Evolutionary conservation across 2,888 invertebrate species (phyloP).

Genomic region (Antheraea yamamai): DNA sequence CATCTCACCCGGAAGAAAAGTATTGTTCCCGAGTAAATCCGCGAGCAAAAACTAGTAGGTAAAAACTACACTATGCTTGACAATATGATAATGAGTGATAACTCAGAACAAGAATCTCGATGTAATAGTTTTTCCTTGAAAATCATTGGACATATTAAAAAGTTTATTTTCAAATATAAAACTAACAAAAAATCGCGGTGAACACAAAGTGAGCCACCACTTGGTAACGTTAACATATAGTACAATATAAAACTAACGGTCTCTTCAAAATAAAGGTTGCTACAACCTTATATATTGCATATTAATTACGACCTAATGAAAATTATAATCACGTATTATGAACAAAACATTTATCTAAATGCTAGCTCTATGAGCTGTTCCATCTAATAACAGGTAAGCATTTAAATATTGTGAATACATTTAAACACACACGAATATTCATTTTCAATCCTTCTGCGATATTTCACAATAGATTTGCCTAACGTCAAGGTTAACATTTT

Average conservation of each 20-base stretch:
- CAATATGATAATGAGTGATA: neutral
- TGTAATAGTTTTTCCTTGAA: neutral
- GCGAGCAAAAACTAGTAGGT: no score
- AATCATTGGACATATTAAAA: neutral
- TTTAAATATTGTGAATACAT: constrained; percentile 2
- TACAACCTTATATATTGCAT: constrained; percentile 10
- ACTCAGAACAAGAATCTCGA: neutral
- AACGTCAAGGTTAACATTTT: neutral
- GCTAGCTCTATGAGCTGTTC: neutral
- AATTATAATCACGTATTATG: constrained; percentile 11
- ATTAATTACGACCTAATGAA: constrained; percentile 16
- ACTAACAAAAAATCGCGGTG: neutral
- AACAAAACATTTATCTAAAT: constrained; percentile 4
- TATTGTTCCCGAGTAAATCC: no score
- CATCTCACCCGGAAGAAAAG: no score
- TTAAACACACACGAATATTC: neutral
- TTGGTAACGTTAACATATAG: constrained; percentile 21
- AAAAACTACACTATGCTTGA: no score
- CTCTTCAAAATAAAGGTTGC: constrained; percentile 25
- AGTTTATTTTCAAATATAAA: neutral
- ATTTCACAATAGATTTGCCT: neutral
- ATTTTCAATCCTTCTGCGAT: neutral
- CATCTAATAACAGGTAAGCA: neutral
- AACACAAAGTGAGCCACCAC: neutral
- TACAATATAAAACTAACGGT: constrained; percentile 33